A percentile compares a stretch with the other conserved stretches of the same genome.
These are phyloP conservation scores for Trissolcus brochymenae DNA, from an alignment of 2,888 invertebrate genomes.

Conservation along the genomic window DNA sequence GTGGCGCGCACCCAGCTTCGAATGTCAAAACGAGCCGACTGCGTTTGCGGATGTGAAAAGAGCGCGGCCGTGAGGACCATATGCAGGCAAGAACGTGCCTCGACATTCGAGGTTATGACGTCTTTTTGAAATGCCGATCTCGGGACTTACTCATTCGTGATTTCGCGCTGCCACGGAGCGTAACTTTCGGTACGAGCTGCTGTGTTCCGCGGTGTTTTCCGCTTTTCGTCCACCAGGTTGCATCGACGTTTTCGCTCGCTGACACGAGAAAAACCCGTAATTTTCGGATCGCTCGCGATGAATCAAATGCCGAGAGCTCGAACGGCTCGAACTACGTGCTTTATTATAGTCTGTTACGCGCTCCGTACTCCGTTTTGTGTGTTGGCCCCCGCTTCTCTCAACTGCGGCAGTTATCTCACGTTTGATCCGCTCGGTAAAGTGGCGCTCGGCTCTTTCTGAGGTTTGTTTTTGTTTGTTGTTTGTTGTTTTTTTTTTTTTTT, in stretches of 20 bases:
- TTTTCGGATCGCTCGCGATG: background rate
- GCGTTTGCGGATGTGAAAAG: background rate
- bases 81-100: background rate
- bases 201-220: background rate
- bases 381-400: no score
- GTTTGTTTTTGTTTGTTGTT: background rate
- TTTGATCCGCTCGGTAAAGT: background rate
- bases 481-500: no score
- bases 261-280: conserved; percentile 2
- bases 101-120: conserved; percentile 20
- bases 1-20: no score
- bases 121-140: conserved; percentile 10
- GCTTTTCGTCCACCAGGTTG: background rate
- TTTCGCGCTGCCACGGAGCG: conserved; percentile 6
- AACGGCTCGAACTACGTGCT: conserved; percentile 3
- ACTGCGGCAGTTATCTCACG: background rate
- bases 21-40: background rate
- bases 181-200: background rate
- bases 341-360: no score
- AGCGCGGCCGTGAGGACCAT: conserved; percentile 3
- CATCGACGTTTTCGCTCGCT: background rate
- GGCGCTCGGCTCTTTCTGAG: background rate
- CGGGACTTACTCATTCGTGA: conserved; percentile 21
- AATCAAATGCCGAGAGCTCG: conserved; percentile 6
- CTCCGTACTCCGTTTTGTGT: no score